Base-by-base conservation (phyloP, 2,888 invertebrate genomes). In the Cerceris ruficornis region DNA sequence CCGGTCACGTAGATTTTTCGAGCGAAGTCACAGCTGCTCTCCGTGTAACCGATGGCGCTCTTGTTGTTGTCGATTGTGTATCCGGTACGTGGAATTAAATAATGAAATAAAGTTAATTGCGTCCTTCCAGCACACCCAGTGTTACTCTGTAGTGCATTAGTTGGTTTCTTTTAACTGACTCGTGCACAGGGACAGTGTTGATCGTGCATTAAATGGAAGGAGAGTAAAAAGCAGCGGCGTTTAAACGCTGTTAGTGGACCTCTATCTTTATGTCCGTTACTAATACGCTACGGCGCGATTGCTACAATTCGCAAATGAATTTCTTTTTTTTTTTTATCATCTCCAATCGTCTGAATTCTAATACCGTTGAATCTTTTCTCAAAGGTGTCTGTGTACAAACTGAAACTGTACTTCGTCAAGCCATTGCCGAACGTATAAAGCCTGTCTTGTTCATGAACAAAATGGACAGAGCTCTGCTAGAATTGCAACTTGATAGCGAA, bases 361-460 rank as follows among this genome's bases (percentile, higher is more conserved):
- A 76, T 9, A 13, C 55, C 54, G n/a, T 6, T 1, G 42, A 0
- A 28, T 50, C 58, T 75, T 75, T 77, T 85, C 91, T 6, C 4
- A 28, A 88, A 98, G 99, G 99, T 95, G 99, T 99, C 85, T 99
- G 99, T 92, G 99, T 99, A 88, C 99, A 99, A 94, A 99, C 99
- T 50, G 99, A 99, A 94, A 99, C 99, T 90, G 99, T 99, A 76
- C 95, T 99, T 90, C 98, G 99, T 94, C 99, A 99, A 93, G 99
- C 99, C 81, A 99, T 99, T 92, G 98, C 98, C 81, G 99, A 99
- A 94, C 97, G 99, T 92, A 99, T 99, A 91, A 99, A 99, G 96
- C 99, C 99, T 72, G 98, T 99, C 87, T 95, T 99, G 90, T 99
- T 99, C 96, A 99, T 99, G 99, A 99, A 99, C 97, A 99, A 99